phyloP scores from a whole-genome alignment of 2,888 invertebrate species.

The Stegana nigrithorax region DNA sequence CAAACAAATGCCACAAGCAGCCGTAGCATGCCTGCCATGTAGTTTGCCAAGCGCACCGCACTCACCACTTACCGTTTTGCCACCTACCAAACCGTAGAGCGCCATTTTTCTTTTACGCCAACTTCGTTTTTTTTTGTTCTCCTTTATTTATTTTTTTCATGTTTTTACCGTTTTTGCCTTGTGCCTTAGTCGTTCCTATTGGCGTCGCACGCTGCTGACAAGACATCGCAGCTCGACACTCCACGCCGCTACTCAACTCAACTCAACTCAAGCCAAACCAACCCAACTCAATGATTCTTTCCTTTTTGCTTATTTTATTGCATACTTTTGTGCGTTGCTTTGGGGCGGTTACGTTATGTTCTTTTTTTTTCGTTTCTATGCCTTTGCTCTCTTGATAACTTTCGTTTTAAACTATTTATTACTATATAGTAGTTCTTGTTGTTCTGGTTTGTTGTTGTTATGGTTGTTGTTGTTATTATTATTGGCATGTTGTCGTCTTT shows the following conservation, averaged over 20 bases:
- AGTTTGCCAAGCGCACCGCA: too few relatives aligned
- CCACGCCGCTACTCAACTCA: background rate
- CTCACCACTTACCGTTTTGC: too few relatives aligned
- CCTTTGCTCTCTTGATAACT: background rate
- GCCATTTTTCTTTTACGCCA: background rate
- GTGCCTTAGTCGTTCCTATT: background rate
- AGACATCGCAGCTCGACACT: background rate
- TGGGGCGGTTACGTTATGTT: too few relatives aligned
- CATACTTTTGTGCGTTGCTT: constrained; percentile 1
- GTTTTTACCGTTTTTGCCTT: background rate
- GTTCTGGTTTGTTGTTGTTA: too few relatives aligned
- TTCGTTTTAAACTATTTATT: constrained; percentile 2
- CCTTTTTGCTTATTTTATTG: background rate
- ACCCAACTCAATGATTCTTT: too few relatives aligned
- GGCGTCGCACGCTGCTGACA: background rate
- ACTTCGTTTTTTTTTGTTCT: background rate
- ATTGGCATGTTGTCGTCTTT: too few relatives aligned
- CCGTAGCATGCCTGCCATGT: too few relatives aligned
- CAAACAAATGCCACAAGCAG: constrained; percentile 41
- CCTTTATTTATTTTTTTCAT: background rate
- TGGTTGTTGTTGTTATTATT: too few relatives aligned
- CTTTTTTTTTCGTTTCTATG: too few relatives aligned
- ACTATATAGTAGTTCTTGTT: too few relatives aligned
- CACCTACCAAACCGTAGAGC: too few relatives aligned
- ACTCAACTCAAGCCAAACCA: too few relatives aligned